Evolutionary conservation across 2,113 vertebrate species (phyloP), one percentile per base, ranked within the genome.

Genomic region (Meleagris gallopavo): DNA sequence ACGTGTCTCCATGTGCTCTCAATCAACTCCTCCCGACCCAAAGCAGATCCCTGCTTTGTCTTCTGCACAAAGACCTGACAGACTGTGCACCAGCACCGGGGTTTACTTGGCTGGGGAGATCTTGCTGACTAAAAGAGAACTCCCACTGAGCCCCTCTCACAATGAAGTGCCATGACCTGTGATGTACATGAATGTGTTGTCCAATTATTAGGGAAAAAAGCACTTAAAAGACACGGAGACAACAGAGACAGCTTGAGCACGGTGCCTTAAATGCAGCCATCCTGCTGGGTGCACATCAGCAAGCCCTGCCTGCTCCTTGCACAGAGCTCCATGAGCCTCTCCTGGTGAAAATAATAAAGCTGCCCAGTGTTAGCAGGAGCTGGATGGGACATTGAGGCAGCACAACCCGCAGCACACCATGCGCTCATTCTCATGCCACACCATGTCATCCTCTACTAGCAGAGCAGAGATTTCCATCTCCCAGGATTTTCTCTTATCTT

Each of bases 391-490:
- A 36, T 3, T 38, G 7, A 29, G 45, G 54, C 19, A 2, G n/a
- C 14, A 20, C 4, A 2, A 1, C 2, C 62, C 5, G 2, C 3
- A 22, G 29, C 41, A 20, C 11, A 0, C 4, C 5, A 0, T 3
- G 11, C 13, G 0, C 19, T 25, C 10, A 2, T 21, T 65, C 45
- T 40, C 1, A 0, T 10, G 13, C 19, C 4, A 1, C 6, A 4
- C 46, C 3, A 0, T 3, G 18, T 6, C 25, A 74, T 0, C 36
- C 29, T 1, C 41, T 40, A 15, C 34, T 22, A 25, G 34, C 58
- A 36, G 3, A 57, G 55, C 16, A 19, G 21, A 9, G 8, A 22
- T 61, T 21, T 15, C 58, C 58, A 13, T 22, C 60, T 16, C 34
- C 32, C 4, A 15, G 38, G 6, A 9, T 46, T 62, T 24, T 32